Evolutionary conservation across 2,888 invertebrate genomes (phyloP), one percentile per base, ranked within the genome.

Genomic region (Schrankia costaestrigalis): DNA sequence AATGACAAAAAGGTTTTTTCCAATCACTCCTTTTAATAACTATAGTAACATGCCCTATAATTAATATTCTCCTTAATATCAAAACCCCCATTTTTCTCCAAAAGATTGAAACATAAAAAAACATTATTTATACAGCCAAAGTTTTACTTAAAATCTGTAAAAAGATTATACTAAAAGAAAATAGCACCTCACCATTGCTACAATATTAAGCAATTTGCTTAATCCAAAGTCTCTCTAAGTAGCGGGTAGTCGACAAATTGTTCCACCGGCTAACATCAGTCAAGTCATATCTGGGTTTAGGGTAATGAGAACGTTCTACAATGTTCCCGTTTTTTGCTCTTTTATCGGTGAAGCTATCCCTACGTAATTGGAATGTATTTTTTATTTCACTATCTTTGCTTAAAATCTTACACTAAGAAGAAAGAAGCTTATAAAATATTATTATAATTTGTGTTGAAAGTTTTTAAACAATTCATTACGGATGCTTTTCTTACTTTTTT

Each of bases 271-370:
- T 40, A 41, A 44, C 59, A 63, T 61, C 63, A 52, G 51, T 66
- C 65, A 68, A 58, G 63, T 60, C 54, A 67, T 63, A 69, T 69
- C 67, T 56, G 52, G 52, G 57, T 51, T 68, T 61, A 61, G 55
- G 38, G 51, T 68, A 67, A 67, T 60, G 64, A 56, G 49, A 56
- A 41, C 38, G 39, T 46, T 46, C 44, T 22, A 32, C 28, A 46
- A 38, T 46, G 43, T 46, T 46, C 46, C 39, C 43, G 49, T 56
- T 67, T 64, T 60, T 61, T 59, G 52, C 48, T 53, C 43, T 45
- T 58, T 58, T 49, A 60, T 52, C 48, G 40, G 34, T 3, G 36
- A 27, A 37, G 39, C 47, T 42, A 45, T 42, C 41, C 24, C 28
- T 41, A 3, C 21, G 40, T 63, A 63, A 63, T 63, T 62, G 57